Conservation (phyloP, 2,113 vertebrate species). For the Actenoides hombroni region DNA sequence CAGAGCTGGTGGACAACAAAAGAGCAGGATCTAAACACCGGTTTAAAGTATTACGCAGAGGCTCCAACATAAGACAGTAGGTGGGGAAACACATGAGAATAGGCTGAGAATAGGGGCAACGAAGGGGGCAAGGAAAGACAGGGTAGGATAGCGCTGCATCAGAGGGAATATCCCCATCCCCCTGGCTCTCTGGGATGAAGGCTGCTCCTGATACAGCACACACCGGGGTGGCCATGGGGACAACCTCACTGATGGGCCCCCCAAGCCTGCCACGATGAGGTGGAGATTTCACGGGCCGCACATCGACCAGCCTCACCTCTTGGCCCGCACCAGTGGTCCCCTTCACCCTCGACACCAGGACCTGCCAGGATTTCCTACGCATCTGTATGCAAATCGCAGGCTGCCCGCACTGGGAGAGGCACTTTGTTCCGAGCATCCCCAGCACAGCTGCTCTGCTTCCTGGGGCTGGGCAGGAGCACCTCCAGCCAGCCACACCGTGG, state of each 20-base stretch:
- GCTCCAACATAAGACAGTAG: not conserved
- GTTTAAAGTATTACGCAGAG: not conserved
- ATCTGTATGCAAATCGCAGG: conserved; percentile 92
- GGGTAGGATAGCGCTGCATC: not conserved
- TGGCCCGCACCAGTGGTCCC: not conserved
- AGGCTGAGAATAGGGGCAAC: not conserved
- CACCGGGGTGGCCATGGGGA: not conserved
- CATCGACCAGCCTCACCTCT: not conserved
- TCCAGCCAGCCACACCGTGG: accelerated
- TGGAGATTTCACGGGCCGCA: not conserved
- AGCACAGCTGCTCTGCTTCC: conserved; percentile 14
- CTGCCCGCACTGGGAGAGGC: not conserved
- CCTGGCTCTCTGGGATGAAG: not conserved
- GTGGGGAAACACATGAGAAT: not conserved
- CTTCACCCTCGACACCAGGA: not conserved
- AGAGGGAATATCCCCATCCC: accelerated
- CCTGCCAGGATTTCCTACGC: conserved; percentile 60
- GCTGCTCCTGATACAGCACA: not conserved
- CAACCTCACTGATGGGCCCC: not conserved
- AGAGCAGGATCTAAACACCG: not conserved
- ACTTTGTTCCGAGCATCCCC: conserved; percentile 35
- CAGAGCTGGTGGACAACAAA: not conserved
- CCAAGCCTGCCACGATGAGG: not conserved
- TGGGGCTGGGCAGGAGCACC: not conserved
- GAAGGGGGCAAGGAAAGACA: not conserved